phyloP scores from a whole-genome alignment of 2,797 vertebrate genomes.

The Xiphorhynchus erythropygius region DNA sequence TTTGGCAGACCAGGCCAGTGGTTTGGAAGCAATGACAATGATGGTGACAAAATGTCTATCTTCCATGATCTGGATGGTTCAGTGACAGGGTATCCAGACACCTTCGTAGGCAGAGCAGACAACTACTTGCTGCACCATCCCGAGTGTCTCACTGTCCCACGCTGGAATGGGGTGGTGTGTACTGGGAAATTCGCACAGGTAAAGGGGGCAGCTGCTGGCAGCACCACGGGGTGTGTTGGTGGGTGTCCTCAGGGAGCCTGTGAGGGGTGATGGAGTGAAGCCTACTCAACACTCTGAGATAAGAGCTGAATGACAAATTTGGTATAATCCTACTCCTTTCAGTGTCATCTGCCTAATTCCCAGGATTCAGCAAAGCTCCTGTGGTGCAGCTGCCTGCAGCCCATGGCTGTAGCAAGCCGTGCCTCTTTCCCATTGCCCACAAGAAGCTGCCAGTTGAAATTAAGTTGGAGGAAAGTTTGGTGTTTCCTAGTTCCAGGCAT shows the following conservation, averaged over 20 bases:
- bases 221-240: fast-evolving
- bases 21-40: constrained; percentile 60
- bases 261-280: neutral
- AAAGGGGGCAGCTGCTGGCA: neutral
- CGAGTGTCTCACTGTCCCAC: constrained; percentile 19
- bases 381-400: neutral
- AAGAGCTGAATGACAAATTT: neutral
- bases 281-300: neutral
- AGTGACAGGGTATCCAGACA: constrained; percentile 21
- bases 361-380: neutral
- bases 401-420: neutral
- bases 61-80: constrained; percentile 66
- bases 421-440: neutral
- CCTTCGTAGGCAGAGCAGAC: constrained; percentile 54
- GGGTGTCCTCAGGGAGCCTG: neutral
- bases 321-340: neutral
- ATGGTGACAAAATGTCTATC: constrained; percentile 65
- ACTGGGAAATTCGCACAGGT: constrained; percentile 62
- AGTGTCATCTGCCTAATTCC: neutral
- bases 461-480: neutral
- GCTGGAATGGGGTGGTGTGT: constrained; percentile 56
- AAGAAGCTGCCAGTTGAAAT: neutral
- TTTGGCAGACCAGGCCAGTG: constrained; percentile 59
- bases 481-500: neutral
- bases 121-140: constrained; percentile 56